Base-by-base conservation (phyloP, 1,140 invertebrate species). In the Holotrichia oblita region DNA sequence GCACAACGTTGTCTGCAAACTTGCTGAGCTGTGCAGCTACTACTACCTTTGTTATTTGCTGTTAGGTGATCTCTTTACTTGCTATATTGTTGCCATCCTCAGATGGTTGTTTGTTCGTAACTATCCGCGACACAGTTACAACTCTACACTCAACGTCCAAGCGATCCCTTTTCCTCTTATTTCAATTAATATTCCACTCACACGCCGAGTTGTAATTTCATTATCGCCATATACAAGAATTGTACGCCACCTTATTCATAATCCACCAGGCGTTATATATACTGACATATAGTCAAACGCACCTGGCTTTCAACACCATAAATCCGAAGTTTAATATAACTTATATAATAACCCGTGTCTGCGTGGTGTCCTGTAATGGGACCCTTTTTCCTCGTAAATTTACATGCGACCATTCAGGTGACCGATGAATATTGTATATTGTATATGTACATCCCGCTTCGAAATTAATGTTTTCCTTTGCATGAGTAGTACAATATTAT, bases 321-420 rank as follows among this genome's bases (percentile, higher is more conserved):
- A 55, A 55, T 55, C 12, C 17, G 17, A 55, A 55, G 48, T 55
- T 55, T 55, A 55, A 55, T 55, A 55, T 55, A 55, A 55, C 48
- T 55, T 55, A 55, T 17, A 17, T 55, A 55, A 55, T 55, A 14
- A 55, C 48, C 6, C 14, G 48, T 55, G 48, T 55, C 48, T 55
- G n/a, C 6, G 17, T 55, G 48, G 48, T 14, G 17, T 17, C 14
- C 48, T 14, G 48, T 55, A 55, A 55, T 55, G 48, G 48, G 12
- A 17, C 48, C 48, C 48, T 55, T 55, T 55, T 55, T 55, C 48
- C 48, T 55, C 48, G 48, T 55, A 55, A 55, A 55, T 55, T 55
- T 55, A 55, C 48, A 55, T 17, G 6, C 48, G 48, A 17, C 48
- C n/a, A 55, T 55, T 55, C 14, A 55, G 48, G 17, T 14, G 48